phyloP scores from a whole-genome alignment of 2,888 invertebrate species.

The Galerucella pusilla region DNA sequence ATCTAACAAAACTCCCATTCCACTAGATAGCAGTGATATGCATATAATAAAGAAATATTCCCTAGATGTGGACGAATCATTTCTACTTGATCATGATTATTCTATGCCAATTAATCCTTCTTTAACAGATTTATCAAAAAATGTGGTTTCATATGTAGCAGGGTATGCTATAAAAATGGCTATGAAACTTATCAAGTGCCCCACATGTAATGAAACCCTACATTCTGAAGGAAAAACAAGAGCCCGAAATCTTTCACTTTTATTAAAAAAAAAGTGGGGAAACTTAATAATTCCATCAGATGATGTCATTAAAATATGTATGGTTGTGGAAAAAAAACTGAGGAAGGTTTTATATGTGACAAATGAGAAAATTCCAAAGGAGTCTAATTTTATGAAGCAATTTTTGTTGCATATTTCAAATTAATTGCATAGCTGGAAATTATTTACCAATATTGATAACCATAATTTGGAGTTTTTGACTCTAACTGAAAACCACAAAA shows the following conservation, averaged over 20 bases:
- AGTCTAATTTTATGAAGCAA: too few species aligned
- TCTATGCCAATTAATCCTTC: constrained; percentile 15
- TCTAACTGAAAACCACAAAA: constrained; percentile 16
- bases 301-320: not conserved
- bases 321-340: not conserved
- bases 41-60: constrained; percentile 18
- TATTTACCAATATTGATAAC: constrained; percentile 15
- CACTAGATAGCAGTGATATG: constrained; percentile 19
- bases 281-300: not conserved
- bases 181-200: constrained; percentile 19
- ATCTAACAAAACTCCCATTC: constrained; percentile 12
- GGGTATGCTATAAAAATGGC: constrained; percentile 25
- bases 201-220: constrained; percentile 16
- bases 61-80: constrained; percentile 18
- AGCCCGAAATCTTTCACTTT: not conserved
- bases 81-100: constrained; percentile 24
- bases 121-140: constrained; percentile 21
- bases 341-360: not conserved
- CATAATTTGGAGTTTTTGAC: constrained; percentile 24
- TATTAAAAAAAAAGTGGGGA: not conserved
- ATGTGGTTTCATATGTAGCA: constrained; percentile 24
- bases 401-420: not conserved
- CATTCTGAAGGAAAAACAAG: not conserved
- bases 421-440: constrained; percentile 1
- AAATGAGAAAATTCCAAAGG: too few species aligned